A percentile compares a stretch with the other conserved stretches of the same genome.
These are phyloP conservation scores for Trachelus stipa DNA, from an alignment of 2,888 invertebrate genomes.

Conservation along the genomic window DNA sequence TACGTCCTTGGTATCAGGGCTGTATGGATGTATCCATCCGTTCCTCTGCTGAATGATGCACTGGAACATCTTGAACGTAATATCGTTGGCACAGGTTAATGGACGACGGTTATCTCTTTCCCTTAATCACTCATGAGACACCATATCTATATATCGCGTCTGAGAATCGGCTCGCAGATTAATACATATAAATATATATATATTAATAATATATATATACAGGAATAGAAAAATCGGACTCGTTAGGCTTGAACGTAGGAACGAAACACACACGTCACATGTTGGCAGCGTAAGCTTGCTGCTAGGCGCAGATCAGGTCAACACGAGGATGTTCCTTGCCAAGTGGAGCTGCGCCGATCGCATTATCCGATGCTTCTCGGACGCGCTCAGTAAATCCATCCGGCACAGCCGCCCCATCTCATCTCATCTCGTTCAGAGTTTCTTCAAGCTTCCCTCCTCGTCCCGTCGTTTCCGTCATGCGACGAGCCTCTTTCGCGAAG, in stretches of 20 bases:
- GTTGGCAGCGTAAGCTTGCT: slow-evolving; percentile 11
- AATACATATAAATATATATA: neutral
- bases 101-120: neutral
- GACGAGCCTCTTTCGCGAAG: too few species aligned
- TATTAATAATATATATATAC: too few species aligned
- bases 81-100: neutral
- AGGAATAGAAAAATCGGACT: neutral
- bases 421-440: neutral
- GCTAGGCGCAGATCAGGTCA: slow-evolving; percentile 7
- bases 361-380: slow-evolving; percentile 1
- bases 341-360: slow-evolving; percentile 5
- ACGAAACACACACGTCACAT: slow-evolving; percentile 3
- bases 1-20: slow-evolving; percentile 78
- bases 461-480: neutral
- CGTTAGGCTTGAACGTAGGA: neutral
- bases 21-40: slow-evolving; percentile 79
- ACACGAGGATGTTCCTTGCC: neutral
- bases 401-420: slow-evolving; percentile 14
- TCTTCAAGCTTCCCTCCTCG: neutral
- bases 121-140: neutral
- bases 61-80: slow-evolving; percentile 75
- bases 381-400: neutral
- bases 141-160: neutral
- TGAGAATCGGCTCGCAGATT: too few species aligned
- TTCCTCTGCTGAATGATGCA: slow-evolving; percentile 85